These are phyloP conservation scores for Misgurnus mizolepis DNA, from an alignment of 2,113 vertebrate genomes.

Conservation along the genomic window DNA sequence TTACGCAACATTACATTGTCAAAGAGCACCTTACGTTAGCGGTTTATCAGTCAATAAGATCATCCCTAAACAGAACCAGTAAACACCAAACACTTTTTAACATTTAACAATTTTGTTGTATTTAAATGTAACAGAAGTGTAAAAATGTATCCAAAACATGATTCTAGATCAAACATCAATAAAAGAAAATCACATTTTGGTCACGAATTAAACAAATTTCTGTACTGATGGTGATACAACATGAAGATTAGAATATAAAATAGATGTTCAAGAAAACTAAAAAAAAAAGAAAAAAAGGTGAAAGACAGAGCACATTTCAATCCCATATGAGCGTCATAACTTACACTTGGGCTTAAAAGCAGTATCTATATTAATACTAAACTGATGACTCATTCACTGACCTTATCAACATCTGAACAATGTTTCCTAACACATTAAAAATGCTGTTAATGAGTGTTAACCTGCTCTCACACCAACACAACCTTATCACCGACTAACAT, in stretches of 20 bases:
- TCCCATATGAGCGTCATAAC: background rate
- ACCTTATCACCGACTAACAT: background rate
- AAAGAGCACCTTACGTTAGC: too few species aligned
- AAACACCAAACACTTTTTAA: background rate
- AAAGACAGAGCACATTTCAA: background rate
- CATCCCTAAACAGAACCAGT: background rate
- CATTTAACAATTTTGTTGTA: background rate
- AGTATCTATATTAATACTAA: background rate
- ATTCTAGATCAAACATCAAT: too few species aligned
- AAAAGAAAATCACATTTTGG: too few species aligned
- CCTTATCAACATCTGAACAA: slow-evolving; percentile 8
- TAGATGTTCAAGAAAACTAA: background rate
- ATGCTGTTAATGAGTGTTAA: background rate
- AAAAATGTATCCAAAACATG: too few species aligned
- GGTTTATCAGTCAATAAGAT: too few species aligned
- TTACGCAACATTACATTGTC: too few species aligned
- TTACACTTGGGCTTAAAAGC: background rate
- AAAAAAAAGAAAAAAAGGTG: background rate
- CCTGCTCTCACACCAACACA: background rate
- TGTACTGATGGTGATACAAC: background rate
- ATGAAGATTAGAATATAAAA: background rate
- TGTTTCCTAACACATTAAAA: background rate
- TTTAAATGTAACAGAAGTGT: too few species aligned
- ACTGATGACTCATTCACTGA: slow-evolving; percentile 3
- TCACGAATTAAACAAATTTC: background rate